Conservation (phyloP, 2,113 vertebrate genomes). For the Galbula dea region DNA sequence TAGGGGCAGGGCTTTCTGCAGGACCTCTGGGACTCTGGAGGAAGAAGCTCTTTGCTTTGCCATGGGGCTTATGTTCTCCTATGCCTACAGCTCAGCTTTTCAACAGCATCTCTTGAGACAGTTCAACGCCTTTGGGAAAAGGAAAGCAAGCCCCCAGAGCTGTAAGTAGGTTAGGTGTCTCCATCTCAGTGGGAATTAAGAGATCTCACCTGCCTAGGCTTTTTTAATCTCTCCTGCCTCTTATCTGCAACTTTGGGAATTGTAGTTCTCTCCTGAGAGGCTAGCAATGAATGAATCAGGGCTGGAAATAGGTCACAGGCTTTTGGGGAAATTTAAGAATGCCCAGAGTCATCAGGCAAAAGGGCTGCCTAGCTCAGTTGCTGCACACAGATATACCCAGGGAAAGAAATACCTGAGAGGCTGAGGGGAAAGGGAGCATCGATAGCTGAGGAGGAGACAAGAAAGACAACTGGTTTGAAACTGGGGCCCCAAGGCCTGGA, state of each 20-base stretch:
- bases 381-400: neutral
- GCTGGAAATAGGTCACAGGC: constrained; percentile 14
- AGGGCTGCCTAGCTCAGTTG: neutral
- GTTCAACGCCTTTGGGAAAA: neutral
- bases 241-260: constrained; percentile 19
- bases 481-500: neutral
- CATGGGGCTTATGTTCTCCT: neutral
- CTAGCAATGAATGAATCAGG: constrained; percentile 24
- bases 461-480: neutral
- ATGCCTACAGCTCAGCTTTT: neutral
- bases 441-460: neutral
- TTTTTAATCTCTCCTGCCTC: neutral
- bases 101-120: neutral
- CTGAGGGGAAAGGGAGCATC: neutral
- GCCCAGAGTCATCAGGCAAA: constrained; percentile 9
- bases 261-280: neutral
- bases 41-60: neutral
- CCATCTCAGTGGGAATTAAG: neutral
- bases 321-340: constrained; percentile 19
- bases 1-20: neutral
- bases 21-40: neutral
- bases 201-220: neutral
- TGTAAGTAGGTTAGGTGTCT: constrained; percentile 5
- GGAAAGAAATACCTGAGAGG: neutral
- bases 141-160: neutral